Percentiles rank a stretch among this genome's conserved stretches.
Conservation (phyloP, 2,797 vertebrate genomes). For the Pseudocheirus occidentalis region DNA sequence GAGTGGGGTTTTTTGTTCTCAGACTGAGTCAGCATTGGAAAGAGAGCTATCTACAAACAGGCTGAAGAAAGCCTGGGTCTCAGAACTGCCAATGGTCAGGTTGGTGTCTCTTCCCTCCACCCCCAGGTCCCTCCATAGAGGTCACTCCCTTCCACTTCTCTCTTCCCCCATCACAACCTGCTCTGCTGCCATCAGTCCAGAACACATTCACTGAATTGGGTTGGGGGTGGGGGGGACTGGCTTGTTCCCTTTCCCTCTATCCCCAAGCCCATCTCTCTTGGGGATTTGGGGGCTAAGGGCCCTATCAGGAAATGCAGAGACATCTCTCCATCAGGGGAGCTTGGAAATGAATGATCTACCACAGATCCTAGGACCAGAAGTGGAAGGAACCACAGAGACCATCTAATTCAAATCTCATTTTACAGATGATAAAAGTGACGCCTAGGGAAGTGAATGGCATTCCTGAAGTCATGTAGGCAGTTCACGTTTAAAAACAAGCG, state of each 20-base stretch:
- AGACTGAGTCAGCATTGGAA: neutral
- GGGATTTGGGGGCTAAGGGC: neutral
- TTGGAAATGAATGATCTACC: neutral
- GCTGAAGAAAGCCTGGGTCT: neutral
- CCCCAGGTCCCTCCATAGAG: neutral
- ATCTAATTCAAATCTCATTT: neutral
- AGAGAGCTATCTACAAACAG: neutral
- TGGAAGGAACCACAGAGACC: neutral
- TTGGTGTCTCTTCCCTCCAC: too few relatives aligned
- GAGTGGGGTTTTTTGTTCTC: neutral
- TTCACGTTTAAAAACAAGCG: neutral
- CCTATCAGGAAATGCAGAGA: neutral
- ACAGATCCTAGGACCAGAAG: neutral
- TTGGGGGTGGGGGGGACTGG: accelerated
- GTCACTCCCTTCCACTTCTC: neutral
- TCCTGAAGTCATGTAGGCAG: neutral
- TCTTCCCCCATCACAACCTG: neutral
- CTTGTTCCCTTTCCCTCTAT: neutral
- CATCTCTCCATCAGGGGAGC: neutral
- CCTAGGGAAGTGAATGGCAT: neutral
- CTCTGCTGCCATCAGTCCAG: neutral
- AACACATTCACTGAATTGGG: neutral
- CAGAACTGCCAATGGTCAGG: neutral
- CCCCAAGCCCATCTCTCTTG: neutral
- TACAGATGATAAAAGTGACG: neutral